Conservation (phyloP, 1,140 invertebrate species). For the Piezodorus guildinii region DNA sequence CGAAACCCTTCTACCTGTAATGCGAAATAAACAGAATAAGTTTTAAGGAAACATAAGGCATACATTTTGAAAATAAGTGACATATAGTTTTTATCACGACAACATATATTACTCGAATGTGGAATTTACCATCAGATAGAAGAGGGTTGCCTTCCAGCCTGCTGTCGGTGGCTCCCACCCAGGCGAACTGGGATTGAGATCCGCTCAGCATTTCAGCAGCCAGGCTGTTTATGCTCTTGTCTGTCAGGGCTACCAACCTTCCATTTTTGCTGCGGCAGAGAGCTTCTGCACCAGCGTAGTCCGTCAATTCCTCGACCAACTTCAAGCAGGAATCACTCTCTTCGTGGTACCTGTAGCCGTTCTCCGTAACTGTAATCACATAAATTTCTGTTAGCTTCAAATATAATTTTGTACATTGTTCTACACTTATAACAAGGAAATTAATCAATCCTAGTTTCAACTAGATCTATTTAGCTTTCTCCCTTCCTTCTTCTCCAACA, state of each 20-base stretch:
- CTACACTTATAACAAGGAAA: no score
- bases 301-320: conserved; percentile 15
- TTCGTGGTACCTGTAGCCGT: conserved; percentile 20
- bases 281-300: conserved; percentile 18
- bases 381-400: not conserved
- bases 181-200: conserved; percentile 21
- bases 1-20: conserved; percentile 19
- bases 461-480: no score
- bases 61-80: no score
- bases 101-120: no score
- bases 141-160: conserved; percentile 19
- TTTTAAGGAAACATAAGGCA: no score
- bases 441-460: no score
- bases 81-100: no score
- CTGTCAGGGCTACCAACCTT: conserved; percentile 15
- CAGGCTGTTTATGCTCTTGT: conserved; percentile 18
- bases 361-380: conserved; percentile 17
- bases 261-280: conserved; percentile 14
- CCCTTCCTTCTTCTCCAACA: no score
- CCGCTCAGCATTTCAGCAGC: conserved; percentile 16
- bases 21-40: not conserved
- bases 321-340: conserved; percentile 23
- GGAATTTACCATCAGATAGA: conserved; percentile 15
- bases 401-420: not conserved
- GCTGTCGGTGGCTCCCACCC: conserved; percentile 22